Conservation (phyloP, 2,113 vertebrate genomes). For the Caloenas nicobarica region DNA sequence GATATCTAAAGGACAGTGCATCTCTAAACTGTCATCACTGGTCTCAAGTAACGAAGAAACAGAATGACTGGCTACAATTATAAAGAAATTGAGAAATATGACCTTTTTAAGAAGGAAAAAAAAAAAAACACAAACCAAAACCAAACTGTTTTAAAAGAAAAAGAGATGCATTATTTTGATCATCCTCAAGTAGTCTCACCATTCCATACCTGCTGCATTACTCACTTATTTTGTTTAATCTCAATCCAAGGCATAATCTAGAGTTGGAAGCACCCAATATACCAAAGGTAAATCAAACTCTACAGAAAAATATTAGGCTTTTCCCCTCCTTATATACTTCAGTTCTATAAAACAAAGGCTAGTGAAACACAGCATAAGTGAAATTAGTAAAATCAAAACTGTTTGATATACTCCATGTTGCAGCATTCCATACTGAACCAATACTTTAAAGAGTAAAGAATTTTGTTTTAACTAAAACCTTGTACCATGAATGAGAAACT, state of each 20-base stretch:
- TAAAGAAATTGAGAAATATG: conserved; percentile 25
- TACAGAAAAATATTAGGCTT: neutral
- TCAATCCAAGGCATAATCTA: neutral
- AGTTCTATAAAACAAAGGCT: neutral
- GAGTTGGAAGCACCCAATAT: neutral
- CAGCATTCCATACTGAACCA: neutral
- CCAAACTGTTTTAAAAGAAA: neutral
- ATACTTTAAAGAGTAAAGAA: neutral
- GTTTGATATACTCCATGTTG: neutral
- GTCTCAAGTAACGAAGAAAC: neutral
- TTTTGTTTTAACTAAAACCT: neutral
- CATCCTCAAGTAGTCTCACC: neutral
- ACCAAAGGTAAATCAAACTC: neutral
- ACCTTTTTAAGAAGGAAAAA: neutral
- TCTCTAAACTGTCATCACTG: neutral
- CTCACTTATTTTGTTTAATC: neutral
- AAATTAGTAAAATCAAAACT: neutral
- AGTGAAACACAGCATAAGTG: neutral
- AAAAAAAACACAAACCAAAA: no score
- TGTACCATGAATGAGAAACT: neutral
- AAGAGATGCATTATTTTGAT: neutral
- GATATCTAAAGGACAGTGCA: neutral
- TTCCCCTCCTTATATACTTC: neutral
- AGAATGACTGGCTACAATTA: conserved; percentile 38
- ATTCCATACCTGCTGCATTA: neutral